Evolutionary conservation across 64 coral and sea anemone genomes (phyloP).

Genomic region (Acropora yongei): DNA sequence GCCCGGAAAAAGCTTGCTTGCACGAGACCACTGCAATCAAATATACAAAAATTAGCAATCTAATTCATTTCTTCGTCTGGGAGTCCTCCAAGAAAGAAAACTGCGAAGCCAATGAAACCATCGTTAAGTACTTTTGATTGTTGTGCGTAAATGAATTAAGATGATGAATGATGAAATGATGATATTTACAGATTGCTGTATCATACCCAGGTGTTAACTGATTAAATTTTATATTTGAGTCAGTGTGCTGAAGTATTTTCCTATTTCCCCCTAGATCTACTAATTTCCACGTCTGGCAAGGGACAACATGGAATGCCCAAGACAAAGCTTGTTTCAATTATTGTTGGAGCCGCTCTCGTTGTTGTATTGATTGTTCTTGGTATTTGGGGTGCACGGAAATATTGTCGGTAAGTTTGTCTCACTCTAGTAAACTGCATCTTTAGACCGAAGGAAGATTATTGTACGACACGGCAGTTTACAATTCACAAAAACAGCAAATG

Average conservation of each 20-base stretch:
- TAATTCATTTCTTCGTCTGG: no score
- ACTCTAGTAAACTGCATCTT: background rate
- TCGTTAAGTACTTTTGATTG: no score
- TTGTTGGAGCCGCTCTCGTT: background rate
- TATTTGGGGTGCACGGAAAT: background rate
- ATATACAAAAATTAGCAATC: no score
- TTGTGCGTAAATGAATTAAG: no score
- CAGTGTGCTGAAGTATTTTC: background rate
- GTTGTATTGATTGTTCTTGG: background rate
- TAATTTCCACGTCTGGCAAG: background rate
- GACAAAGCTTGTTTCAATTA: background rate
- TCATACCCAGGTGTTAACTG: background rate
- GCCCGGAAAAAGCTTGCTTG: no score
- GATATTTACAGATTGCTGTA: background rate
- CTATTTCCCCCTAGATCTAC: background rate
- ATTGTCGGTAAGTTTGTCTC: background rate
- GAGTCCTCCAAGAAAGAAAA: no score
- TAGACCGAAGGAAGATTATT: background rate
- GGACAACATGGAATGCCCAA: background rate
- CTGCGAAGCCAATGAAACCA: background rate
- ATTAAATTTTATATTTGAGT: background rate
- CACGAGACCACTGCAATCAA: no score
- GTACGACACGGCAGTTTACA: background rate
- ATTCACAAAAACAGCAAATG: background rate
- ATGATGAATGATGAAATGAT: no score